Base-by-base conservation (phyloP, 2,797 vertebrate genomes). In the Ambastaia sidthimunki region DNA sequence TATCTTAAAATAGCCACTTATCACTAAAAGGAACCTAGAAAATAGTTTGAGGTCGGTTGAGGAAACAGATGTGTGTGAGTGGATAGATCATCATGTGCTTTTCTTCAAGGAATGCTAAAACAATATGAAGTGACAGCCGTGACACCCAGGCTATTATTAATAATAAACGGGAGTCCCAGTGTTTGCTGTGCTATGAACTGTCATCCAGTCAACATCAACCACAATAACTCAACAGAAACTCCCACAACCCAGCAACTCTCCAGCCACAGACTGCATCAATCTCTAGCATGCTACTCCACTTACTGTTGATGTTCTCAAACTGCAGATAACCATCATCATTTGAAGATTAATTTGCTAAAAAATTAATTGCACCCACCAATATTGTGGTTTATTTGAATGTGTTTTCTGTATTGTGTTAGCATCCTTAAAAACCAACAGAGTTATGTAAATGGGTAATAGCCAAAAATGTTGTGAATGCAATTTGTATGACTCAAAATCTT, bases 61-160 rank as follows among this genome's bases (percentile, higher is more conserved):
- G 86, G 74, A 88, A 86, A 72, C 68, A 59, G 50, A 62, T 73
- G 50, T 73, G 80, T 76, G 54, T 80, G 13, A 54, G 71, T 59
- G 69, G 74, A 65, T 72, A 76, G 75, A 37, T 59, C 25, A 59
- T 47, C 73, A 54, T 78, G 77, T 52, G 70, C 55, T 71, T 44
- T 88, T 86, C 84, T 85, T 77, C 41, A 54, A 87, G 85, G 85
- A 90, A 90, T 83, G 83, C 80, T 80, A 86, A 81, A 83, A 89
- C 91, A 90, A 84, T 85, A 84, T n/a, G 80, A 87, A 89, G 83
- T 88, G 84, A 88, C 85, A 80, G 85, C 85, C 77, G 82, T 80
- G 88, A 86, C 88, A 86, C 65, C 10, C 77, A 86, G 66, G 84
- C 88, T n/a, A n/a, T n/a, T 82, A 88, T 91, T 85, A 92, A 92